Evolutionary conservation across 1,140 invertebrate genomes (phyloP).

Genomic region (Pachypeltis micranthus): DNA sequence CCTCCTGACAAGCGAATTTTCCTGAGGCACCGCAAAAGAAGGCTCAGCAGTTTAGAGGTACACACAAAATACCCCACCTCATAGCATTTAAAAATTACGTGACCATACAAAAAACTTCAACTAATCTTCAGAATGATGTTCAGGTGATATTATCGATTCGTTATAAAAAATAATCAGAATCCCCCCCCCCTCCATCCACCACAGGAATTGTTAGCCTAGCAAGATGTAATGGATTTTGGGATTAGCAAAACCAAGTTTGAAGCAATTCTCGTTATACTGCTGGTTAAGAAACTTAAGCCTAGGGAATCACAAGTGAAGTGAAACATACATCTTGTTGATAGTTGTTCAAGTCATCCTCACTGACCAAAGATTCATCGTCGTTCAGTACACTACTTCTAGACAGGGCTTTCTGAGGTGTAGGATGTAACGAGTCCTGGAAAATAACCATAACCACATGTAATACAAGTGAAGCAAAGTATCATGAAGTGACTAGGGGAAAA

Average conservation of each 20-base stretch:
- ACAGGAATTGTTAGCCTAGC: not conserved
- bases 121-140: no score
- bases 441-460: not conserved
- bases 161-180: not conserved
- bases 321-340: slow-evolving; percentile 28
- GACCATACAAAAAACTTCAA: no score
- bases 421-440: slow-evolving; percentile 38
- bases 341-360: slow-evolving; percentile 39
- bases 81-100: no score
- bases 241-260: no score
- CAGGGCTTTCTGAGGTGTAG: slow-evolving; percentile 59
- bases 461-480: not conserved
- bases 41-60: no score
- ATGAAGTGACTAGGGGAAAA: not conserved
- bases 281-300: not conserved
- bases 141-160: not conserved
- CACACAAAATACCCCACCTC: no score
- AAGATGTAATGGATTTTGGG: not conserved
- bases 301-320: slow-evolving; percentile 14
- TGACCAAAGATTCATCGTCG: slow-evolving; percentile 50
- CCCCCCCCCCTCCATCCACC: not conserved
- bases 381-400: slow-evolving; percentile 71
- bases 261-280: no score
- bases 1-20: no score
- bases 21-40: no score